These are phyloP conservation scores for Geotrypetes seraphini DNA, from an alignment of 2,797 vertebrate genomes.

Conservation along the genomic window DNA sequence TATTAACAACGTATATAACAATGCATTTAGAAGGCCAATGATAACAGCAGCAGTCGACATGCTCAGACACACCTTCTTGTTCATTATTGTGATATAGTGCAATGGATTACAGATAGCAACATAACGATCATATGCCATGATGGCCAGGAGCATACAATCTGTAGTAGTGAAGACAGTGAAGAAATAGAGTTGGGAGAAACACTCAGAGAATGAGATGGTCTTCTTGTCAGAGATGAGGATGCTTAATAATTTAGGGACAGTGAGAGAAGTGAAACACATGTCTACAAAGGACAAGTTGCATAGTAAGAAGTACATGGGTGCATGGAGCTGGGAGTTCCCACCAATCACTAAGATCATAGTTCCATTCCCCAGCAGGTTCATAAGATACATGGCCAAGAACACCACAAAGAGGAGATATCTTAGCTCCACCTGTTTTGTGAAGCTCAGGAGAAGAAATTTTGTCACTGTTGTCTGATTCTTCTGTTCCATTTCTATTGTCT, in stretches of 20 bases:
- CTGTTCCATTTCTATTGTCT: not conserved
- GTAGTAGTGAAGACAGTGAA: no score
- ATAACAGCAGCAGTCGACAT: no score
- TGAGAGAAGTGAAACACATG: constrained; percentile 2
- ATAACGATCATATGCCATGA: no score
- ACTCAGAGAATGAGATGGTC: no score
- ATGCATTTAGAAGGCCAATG: no score
- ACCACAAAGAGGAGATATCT: not conserved
- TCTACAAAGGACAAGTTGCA: constrained; percentile 13
- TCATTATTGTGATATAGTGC: no score
- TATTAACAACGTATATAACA: no score
- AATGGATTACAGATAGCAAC: no score
- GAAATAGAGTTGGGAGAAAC: no score
- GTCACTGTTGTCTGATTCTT: constrained; percentile 3
- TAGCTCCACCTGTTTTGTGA: not conserved
- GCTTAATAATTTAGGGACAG: constrained; percentile 3
- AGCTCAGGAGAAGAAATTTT: constrained; percentile 5
- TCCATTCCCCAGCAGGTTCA: not conserved
- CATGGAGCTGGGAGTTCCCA: constrained; percentile 1
- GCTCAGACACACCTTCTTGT: no score
- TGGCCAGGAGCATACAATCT: no score
- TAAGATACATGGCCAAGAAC: not conserved
- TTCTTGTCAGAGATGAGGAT: no score
- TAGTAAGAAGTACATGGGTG: constrained; percentile 11
- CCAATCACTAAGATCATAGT: constrained; percentile 5